A percentile compares a stretch with the other conserved stretches of the same genome.
Evolutionary conservation across 2,888 invertebrate species (phyloP).

Genomic region (Standfussiana lucernea): DNA sequence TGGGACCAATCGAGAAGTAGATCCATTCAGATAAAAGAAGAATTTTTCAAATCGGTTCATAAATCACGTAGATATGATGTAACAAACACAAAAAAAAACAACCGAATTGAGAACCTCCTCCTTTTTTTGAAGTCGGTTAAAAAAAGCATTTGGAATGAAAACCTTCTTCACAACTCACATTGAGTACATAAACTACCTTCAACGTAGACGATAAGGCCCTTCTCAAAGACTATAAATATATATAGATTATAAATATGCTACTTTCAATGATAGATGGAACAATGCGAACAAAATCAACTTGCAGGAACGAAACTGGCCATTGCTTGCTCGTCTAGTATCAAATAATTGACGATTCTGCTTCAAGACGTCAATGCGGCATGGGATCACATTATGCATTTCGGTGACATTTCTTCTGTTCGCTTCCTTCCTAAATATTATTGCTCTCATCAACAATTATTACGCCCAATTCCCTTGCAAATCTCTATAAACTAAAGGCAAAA

Average conservation of each 20-base stretch:
- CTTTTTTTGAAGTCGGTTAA: too few species aligned
- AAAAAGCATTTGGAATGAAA: too few species aligned
- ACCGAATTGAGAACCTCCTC: too few species aligned
- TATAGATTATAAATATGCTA: neutral
- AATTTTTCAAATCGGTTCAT: too few species aligned
- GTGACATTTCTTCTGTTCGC: neutral
- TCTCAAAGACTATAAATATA: neutral
- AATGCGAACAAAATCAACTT: neutral
- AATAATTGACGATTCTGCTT: neutral
- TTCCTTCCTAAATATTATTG: neutral
- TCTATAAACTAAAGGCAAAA: constrained; percentile 44
- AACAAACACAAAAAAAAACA: too few species aligned
- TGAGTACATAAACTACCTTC: neutral
- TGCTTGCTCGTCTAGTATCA: neutral
- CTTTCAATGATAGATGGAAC: neutral
- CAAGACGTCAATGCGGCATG: too few species aligned
- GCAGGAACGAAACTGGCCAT: neutral
- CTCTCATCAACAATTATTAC: constrained; percentile 8
- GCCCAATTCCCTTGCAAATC: constrained; percentile 27
- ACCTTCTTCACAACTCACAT: neutral
- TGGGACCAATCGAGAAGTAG: too few species aligned
- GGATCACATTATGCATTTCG: neutral
- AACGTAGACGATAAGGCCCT: neutral
- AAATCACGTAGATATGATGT: too few species aligned
- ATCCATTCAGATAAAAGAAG: too few species aligned